Conservation (phyloP, 2,888 invertebrate genomes). For the Nomada goodeniana region DNA sequence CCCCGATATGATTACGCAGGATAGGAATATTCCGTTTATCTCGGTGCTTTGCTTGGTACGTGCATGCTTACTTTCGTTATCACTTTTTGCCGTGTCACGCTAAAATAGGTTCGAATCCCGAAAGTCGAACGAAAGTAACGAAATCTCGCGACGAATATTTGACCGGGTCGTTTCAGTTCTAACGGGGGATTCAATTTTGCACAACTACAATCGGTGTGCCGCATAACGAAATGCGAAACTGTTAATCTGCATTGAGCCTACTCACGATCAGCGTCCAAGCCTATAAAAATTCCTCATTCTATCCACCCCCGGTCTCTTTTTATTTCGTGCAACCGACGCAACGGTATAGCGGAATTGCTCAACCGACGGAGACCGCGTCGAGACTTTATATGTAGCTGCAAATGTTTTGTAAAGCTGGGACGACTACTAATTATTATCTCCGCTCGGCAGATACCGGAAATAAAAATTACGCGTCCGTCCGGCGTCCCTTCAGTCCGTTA, state of each 20-base stretch:
- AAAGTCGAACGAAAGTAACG: too few relatives aligned
- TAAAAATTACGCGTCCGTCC: too few relatives aligned
- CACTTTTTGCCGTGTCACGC: too few relatives aligned
- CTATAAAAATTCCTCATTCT: too few relatives aligned
- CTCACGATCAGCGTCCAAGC: background rate
- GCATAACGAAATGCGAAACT: too few relatives aligned
- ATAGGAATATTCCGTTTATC: background rate
- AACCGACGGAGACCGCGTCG: background rate
- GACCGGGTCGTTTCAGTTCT: background rate
- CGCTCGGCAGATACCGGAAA: too few relatives aligned
- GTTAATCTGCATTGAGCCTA: background rate
- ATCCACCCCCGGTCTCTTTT: too few relatives aligned
- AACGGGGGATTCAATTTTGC: background rate
- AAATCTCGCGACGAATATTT: background rate
- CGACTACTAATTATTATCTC: background rate
- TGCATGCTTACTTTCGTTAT: too few relatives aligned
- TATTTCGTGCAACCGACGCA: background rate
- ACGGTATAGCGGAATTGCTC: background rate
- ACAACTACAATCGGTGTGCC: too few relatives aligned
- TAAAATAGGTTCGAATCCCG: too few relatives aligned
- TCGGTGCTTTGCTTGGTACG: too few relatives aligned
- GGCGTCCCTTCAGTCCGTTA: too few relatives aligned
- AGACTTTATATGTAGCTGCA: slow-evolving; percentile 26
- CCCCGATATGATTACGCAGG: background rate
- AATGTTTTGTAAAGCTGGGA: background rate